These are phyloP conservation scores for Phyllotreta cruciferae DNA, from an alignment of 2,888 invertebrate genomes.

Conservation along the genomic window DNA sequence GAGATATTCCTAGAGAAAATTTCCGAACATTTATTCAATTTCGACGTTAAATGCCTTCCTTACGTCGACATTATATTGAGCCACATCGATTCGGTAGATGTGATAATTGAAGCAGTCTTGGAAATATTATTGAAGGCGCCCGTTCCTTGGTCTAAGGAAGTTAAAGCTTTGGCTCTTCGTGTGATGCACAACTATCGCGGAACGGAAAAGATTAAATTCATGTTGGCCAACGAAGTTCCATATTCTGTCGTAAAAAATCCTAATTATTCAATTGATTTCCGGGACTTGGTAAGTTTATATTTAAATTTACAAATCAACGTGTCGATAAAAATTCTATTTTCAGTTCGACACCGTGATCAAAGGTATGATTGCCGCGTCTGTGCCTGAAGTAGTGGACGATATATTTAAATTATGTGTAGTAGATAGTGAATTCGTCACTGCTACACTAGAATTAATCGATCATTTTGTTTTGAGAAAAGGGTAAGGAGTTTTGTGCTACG, in stretches of 20 bases:
- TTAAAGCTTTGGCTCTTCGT: conserved; percentile 48
- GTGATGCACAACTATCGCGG: conserved; percentile 51
- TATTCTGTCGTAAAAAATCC: conserved; percentile 61
- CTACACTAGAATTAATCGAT: conserved; percentile 50
- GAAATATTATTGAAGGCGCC: conserved; percentile 46
- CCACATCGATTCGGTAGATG: conserved; percentile 46
- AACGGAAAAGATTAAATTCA: conserved; percentile 54
- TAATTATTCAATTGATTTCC: conserved; percentile 54
- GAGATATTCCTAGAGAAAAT: conserved; percentile 58
- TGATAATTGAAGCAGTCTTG: conserved; percentile 47
- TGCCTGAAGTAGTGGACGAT: conserved; percentile 56
- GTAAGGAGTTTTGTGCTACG: conserved; percentile 45
- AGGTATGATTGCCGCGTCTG: conserved; percentile 54
- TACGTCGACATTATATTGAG: conserved; percentile 47
- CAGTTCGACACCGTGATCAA: conserved; percentile 50
- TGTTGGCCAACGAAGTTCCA: conserved; percentile 57
- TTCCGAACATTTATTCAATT: conserved; percentile 52
- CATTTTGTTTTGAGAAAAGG: conserved; percentile 52
- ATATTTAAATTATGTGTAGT: conserved; percentile 48
- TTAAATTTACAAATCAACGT: too few species aligned
- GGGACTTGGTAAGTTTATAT: background rate
- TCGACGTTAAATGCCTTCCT: conserved; percentile 49
- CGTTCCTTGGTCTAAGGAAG: conserved; percentile 50
- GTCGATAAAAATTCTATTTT: too few species aligned
- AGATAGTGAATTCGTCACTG: conserved; percentile 46